These are phyloP conservation scores for Tragopan temminckii DNA, from an alignment of 2,797 vertebrate species.

Conservation along the genomic window DNA sequence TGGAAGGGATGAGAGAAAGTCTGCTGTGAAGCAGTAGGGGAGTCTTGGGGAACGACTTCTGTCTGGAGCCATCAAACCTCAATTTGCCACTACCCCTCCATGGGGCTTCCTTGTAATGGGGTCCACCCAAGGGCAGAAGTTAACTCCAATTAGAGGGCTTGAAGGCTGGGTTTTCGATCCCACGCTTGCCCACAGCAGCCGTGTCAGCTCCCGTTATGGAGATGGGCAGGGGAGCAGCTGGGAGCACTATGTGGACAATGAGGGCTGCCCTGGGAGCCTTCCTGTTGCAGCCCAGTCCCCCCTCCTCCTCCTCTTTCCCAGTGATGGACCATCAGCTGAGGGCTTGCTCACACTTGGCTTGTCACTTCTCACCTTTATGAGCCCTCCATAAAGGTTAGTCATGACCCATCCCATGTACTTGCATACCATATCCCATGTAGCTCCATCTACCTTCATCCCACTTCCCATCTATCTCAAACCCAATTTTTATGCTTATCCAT, in stretches of 20 bases:
- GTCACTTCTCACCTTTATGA: accelerated
- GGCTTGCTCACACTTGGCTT: not conserved
- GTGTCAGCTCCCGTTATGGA: constrained; percentile 64
- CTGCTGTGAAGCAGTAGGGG: not conserved
- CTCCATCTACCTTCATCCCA: not conserved
- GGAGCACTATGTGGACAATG: constrained; percentile 23
- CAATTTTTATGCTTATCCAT: not conserved
- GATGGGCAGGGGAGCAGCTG: constrained; percentile 52
- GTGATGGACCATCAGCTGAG: accelerated
- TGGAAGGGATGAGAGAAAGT: not conserved
- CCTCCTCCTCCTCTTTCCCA: not conserved
- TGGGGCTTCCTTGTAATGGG: constrained; percentile 45
- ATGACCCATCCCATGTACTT: not conserved
- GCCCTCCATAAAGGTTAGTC: not conserved
- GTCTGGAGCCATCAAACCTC: not conserved
- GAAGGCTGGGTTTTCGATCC: not conserved
- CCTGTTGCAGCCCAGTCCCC: not conserved
- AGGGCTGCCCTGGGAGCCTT: constrained; percentile 42
- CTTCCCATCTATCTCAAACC: not conserved
- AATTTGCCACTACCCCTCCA: not conserved
- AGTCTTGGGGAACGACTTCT: not conserved
- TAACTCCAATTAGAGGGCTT: constrained; percentile 43
- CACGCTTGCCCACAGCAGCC: not conserved
- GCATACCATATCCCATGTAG: not conserved
- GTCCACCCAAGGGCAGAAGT: constrained; percentile 55